Evolutionary conservation across 1,140 invertebrate genomes (phyloP).

Genomic region (Laupala kohalensis): DNA sequence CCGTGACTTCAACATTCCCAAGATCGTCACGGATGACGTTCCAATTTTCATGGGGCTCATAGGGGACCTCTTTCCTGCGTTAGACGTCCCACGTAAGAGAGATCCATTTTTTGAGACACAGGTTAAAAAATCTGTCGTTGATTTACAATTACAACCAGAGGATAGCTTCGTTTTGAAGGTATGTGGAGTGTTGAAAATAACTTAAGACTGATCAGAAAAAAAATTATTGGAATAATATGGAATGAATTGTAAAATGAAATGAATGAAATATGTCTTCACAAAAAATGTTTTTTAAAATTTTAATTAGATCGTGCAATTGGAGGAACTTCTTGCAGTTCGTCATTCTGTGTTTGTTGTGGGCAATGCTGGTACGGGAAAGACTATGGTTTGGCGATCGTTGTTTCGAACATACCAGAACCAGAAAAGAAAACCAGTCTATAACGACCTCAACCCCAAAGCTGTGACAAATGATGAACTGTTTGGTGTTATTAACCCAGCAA

Average conservation of each 20-base stretch:
- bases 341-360: slow-evolving; percentile 92
- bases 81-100: slow-evolving; percentile 74
- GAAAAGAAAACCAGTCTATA: slow-evolving; percentile 69
- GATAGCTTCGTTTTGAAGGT: slow-evolving; percentile 76
- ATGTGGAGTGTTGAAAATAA: no score
- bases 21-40: slow-evolving; percentile 81
- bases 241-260: background rate
- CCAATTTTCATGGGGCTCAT: slow-evolving; percentile 85
- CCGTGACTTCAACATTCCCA: slow-evolving; percentile 84
- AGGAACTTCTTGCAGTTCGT: slow-evolving; percentile 81
- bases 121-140: slow-evolving; percentile 59
- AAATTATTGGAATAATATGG: no score
- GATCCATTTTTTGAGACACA: slow-evolving; percentile 73
- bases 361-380: slow-evolving; percentile 85
- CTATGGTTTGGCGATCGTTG: slow-evolving; percentile 83
- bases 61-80: slow-evolving; percentile 75
- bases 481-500: slow-evolving; percentile 87
- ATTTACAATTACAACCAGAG: slow-evolving; percentile 80
- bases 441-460: slow-evolving; percentile 89
- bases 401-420: slow-evolving; percentile 65
- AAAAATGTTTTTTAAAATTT: background rate
- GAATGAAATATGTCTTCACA: background rate
- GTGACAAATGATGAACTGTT: slow-evolving; percentile 93
- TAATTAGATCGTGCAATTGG: slow-evolving; percentile 69
- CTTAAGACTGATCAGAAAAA: no score